Conservation (phyloP, 2,113 vertebrate species). For the Shinisaurus crocodilurus region DNA sequence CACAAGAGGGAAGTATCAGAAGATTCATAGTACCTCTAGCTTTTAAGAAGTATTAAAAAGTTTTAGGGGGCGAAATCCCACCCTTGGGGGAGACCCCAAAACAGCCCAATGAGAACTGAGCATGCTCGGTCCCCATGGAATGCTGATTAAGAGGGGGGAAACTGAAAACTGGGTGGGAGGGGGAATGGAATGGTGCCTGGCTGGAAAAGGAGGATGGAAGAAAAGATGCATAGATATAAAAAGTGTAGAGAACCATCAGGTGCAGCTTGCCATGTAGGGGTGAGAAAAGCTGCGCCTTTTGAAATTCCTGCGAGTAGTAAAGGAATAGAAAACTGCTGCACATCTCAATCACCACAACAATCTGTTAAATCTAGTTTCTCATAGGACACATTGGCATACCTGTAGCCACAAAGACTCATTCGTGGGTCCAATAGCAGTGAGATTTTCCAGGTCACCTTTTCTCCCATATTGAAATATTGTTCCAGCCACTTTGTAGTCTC, state of each 20-base stretch:
- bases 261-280: background rate
- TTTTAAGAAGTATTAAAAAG: no score
- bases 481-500: constrained; percentile 92
- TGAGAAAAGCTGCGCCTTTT: background rate
- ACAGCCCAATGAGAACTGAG: background rate
- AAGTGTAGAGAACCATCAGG: background rate
- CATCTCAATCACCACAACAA: background rate
- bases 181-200: background rate
- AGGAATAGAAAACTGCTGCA: background rate
- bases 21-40: no score
- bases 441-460: constrained; percentile 91
- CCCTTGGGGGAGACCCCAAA: background rate
- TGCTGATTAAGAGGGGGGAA: background rate
- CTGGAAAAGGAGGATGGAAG: background rate
- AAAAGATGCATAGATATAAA: background rate
- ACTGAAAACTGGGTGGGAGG: background rate
- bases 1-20: no score
- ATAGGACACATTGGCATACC: constrained; percentile 72
- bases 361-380: background rate
- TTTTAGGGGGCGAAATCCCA: no score
- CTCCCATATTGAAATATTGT: constrained; percentile 91
- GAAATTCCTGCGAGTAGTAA: background rate
- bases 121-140: background rate
- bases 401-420: constrained; percentile 92
- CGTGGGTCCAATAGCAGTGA: constrained; percentile 92